A percentile compares a stretch with the other conserved stretches of the same genome.
phyloP scores from a whole-genome alignment of 2,888 invertebrate genomes.

The Tiliacea citrago region DNA sequence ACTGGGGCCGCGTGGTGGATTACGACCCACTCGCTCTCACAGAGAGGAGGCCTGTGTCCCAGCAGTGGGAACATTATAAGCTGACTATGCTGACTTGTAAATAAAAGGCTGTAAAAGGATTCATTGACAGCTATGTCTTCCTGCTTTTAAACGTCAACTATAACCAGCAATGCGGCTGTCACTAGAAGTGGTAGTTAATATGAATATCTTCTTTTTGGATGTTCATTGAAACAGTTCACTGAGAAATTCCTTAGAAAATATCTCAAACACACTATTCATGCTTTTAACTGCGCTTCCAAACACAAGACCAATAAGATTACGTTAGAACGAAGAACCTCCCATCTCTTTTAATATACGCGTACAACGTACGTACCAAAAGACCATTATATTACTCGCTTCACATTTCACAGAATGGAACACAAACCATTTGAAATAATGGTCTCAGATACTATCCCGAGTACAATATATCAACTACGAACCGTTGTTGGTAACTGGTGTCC shows the following conservation, averaged over 20 bases:
- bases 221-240: too few species aligned
- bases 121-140: background rate
- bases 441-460: slow-evolving; percentile 45
- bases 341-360: background rate
- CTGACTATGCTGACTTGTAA: too few species aligned
- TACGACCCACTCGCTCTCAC: too few species aligned
- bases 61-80: too few species aligned
- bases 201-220: too few species aligned
- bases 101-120: background rate
- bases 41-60: too few species aligned
- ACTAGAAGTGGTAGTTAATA: background rate
- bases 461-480: slow-evolving; percentile 41
- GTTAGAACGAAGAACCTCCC: background rate
- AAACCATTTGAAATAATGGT: slow-evolving; percentile 58
- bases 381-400: slow-evolving; percentile 31
- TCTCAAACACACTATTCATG: background rate
- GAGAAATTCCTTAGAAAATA: background rate
- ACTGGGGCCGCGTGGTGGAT: too few species aligned
- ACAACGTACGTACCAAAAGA: background rate
- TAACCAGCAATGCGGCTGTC: background rate
- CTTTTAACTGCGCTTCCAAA: background rate
- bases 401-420: slow-evolving; percentile 41
- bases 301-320: background rate
- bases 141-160: background rate
- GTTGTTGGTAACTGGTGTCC: slow-evolving; percentile 43